Evolutionary conservation across 1,140 invertebrate species (phyloP).

Genomic region (Halictus rubicundus): DNA sequence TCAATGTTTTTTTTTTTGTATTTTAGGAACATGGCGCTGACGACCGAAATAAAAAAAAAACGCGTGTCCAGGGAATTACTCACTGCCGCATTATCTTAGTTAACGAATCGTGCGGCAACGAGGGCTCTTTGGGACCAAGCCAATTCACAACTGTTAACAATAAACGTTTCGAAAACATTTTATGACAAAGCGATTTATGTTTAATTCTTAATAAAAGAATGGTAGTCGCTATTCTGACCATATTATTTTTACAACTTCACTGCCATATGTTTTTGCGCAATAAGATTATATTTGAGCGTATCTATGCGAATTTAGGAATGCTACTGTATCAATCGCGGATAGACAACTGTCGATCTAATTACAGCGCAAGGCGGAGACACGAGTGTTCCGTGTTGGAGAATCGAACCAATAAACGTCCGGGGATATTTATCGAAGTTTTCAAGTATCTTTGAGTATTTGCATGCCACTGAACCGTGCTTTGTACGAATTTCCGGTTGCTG

Average conservation of each 20-base stretch:
- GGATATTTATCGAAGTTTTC: neutral
- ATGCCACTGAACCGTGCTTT: neutral
- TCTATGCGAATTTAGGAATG: neutral
- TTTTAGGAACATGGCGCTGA: neutral
- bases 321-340: neutral
- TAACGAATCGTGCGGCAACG: neutral
- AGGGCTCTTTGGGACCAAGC: too few species aligned
- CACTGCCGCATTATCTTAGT: too few species aligned
- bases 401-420: neutral
- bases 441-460: neutral
- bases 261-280: too few species aligned
- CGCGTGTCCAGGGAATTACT: too few species aligned
- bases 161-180: too few species aligned
- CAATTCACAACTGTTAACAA: too few species aligned
- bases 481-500: neutral
- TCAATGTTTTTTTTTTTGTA: slow-evolving; percentile 4
- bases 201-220: too few species aligned
- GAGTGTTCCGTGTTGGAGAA: neutral
- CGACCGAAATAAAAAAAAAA: neutral
- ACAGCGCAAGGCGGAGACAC: neutral
- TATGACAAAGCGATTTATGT: too few species aligned
- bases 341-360: neutral
- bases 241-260: too few species aligned
- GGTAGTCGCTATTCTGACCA: too few species aligned
- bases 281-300: neutral